Conservation (phyloP, 1,140 invertebrate genomes). For the Choristoneura fumiferana region DNA sequence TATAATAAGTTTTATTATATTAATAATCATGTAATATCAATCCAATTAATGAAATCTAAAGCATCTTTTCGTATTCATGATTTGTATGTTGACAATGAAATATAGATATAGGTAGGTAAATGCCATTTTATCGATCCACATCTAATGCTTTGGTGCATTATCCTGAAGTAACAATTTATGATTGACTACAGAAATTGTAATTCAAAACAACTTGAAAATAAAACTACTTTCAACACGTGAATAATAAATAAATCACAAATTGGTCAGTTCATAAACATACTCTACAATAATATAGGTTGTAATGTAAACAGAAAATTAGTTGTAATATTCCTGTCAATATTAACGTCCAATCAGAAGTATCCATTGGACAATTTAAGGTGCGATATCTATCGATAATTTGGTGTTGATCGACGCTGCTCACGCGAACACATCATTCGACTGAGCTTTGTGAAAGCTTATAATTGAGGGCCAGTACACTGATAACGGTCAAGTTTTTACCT, state of each 20-base stretch:
- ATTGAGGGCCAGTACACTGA: constrained; percentile 3
- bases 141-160: too few species aligned
- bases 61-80: too few species aligned
- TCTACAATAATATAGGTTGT: neutral
- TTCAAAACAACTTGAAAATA: too few species aligned
- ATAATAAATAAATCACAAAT: constrained; percentile 9
- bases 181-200: too few species aligned
- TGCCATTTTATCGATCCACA: too few species aligned
- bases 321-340: constrained; percentile 25
- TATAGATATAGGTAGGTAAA: too few species aligned
- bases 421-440: constrained; percentile 36
- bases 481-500: constrained; percentile 2
- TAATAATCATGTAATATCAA: too few species aligned
- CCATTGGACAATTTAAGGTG: constrained; percentile 24
- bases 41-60: too few species aligned
- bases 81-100: too few species aligned
- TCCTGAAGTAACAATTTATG: too few species aligned
- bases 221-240: constrained; percentile 1
- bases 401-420: constrained; percentile 31
- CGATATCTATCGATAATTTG: constrained; percentile 36
- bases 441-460: constrained; percentile 26
- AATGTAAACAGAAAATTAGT: constrained; percentile 10
- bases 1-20: too few species aligned
- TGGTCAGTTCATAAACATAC: neutral
- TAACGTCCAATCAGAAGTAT: constrained; percentile 28